Evolutionary conservation across 2,797 vertebrate genomes (phyloP).

Genomic region (Enteromius anoplus): DNA sequence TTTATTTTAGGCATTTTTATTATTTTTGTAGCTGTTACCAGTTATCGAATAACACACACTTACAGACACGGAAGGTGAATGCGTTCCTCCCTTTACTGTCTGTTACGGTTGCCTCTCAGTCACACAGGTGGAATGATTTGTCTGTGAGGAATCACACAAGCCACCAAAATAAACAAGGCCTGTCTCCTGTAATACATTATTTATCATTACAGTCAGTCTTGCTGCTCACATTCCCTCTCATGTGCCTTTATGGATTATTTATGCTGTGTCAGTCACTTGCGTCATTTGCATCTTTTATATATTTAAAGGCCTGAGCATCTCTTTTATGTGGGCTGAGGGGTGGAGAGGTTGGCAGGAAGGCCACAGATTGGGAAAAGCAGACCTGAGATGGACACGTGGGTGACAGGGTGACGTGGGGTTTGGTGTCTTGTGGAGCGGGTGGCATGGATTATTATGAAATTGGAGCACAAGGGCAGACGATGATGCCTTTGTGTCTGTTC

Average conservation of each 20-base stretch:
- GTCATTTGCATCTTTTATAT: constrained; percentile 70
- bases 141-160: constrained; percentile 70
- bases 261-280: constrained; percentile 71
- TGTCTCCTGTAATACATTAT: constrained; percentile 77
- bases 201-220: constrained; percentile 71
- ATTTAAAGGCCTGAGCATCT: constrained; percentile 53
- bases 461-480: constrained; percentile 32
- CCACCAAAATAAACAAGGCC: constrained; percentile 73
- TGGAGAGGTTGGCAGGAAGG: constrained; percentile 54
- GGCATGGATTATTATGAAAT: constrained; percentile 22
- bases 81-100: constrained; percentile 56
- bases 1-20: background rate
- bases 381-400: constrained; percentile 53
- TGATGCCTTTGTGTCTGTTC: constrained; percentile 28
- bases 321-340: constrained; percentile 63
- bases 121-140: constrained; percentile 72
- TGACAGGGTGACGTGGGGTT: constrained; percentile 52
- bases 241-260: constrained; percentile 80
- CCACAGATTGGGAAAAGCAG: constrained; percentile 45
- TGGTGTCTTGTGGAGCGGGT: constrained; percentile 44
- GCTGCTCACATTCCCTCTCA: constrained; percentile 68
- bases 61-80: constrained; percentile 57
- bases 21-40: constrained; percentile 26
- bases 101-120: constrained; percentile 70
- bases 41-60: constrained; percentile 46